These are phyloP conservation scores for Thereva nobilitata DNA, from an alignment of 2,888 invertebrate species.

Conservation along the genomic window DNA sequence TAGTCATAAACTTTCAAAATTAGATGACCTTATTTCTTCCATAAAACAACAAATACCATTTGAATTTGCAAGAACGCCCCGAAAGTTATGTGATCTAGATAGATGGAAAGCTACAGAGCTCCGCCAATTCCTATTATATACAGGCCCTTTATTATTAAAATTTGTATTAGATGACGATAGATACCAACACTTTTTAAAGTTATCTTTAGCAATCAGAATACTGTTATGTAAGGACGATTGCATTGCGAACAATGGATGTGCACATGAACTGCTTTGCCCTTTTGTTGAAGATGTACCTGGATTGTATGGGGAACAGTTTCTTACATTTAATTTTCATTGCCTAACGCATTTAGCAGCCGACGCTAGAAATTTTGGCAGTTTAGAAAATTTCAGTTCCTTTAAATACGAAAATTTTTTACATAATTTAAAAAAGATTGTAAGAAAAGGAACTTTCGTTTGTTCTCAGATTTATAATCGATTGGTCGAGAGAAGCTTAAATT, in stretches of 20 bases:
- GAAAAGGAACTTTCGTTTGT: conserved; percentile 20
- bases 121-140: conserved; percentile 33
- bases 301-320: conserved; percentile 37
- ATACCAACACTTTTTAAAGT: conserved; percentile 43
- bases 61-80: conserved; percentile 15
- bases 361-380: conserved; percentile 26
- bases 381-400: conserved; percentile 31
- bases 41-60: neutral
- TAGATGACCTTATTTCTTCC: neutral
- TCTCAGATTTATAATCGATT: conserved; percentile 15
- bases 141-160: conserved; percentile 21
- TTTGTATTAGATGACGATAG: conserved; percentile 15
- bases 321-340: conserved; percentile 37
- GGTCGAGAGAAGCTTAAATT: too few species aligned
- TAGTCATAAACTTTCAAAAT: neutral
- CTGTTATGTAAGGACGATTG: conserved; percentile 21
- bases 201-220: conserved; percentile 40
- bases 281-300: conserved; percentile 24
- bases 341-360: conserved; percentile 33
- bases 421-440: conserved; percentile 23
- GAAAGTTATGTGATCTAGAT: conserved; percentile 1
- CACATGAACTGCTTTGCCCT: neutral
- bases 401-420: conserved; percentile 38
- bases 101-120: conserved; percentile 41
- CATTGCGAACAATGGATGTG: conserved; percentile 19